phyloP scores from a whole-genome alignment of 2,888 invertebrate genomes.

The Drosophila subsilvestris region DNA sequence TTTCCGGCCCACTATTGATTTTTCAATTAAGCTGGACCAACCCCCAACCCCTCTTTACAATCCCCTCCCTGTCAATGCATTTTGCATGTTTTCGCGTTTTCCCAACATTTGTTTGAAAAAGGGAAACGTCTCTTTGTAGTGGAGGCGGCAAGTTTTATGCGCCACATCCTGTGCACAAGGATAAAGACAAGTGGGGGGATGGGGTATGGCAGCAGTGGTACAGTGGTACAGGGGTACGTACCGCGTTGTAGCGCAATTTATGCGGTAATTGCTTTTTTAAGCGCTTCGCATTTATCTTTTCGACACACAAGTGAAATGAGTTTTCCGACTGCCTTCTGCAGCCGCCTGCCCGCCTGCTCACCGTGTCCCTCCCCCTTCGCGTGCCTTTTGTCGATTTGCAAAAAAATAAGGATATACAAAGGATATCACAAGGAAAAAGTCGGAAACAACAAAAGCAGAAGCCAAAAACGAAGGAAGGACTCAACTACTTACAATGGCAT shows the following conservation, averaged over 20 bases:
- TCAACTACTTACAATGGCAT: constrained; percentile 78
- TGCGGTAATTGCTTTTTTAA: constrained; percentile 82
- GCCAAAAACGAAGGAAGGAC: constrained; percentile 31
- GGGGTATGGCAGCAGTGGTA: background rate
- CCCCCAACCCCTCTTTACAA: background rate
- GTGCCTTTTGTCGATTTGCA: constrained; percentile 70
- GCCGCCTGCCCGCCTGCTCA: background rate
- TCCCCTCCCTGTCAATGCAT: constrained; percentile 54
- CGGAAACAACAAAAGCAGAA: constrained; percentile 31
- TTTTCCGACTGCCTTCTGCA: constrained; percentile 35
- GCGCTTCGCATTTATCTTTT: constrained; percentile 81
- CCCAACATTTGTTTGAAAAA: constrained; percentile 63
- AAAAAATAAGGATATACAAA: constrained; percentile 50
- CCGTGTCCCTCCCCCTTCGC: constrained; percentile 45
- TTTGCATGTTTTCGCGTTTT: constrained; percentile 76
- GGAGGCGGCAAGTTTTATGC: constrained; percentile 66
- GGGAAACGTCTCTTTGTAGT: constrained; percentile 11
- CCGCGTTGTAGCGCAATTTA: constrained; percentile 73
- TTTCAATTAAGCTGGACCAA: constrained; percentile 72
- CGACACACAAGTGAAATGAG: constrained; percentile 76
- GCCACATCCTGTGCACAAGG: constrained; percentile 57
- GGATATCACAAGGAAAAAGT: constrained; percentile 46
- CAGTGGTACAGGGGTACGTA: constrained; percentile 6
- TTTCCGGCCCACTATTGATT: constrained; percentile 68
- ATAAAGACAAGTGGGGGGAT: constrained; percentile 10